These are phyloP conservation scores for Falco naumanni DNA, from an alignment of 2,797 vertebrate genomes.

Conservation along the genomic window DNA sequence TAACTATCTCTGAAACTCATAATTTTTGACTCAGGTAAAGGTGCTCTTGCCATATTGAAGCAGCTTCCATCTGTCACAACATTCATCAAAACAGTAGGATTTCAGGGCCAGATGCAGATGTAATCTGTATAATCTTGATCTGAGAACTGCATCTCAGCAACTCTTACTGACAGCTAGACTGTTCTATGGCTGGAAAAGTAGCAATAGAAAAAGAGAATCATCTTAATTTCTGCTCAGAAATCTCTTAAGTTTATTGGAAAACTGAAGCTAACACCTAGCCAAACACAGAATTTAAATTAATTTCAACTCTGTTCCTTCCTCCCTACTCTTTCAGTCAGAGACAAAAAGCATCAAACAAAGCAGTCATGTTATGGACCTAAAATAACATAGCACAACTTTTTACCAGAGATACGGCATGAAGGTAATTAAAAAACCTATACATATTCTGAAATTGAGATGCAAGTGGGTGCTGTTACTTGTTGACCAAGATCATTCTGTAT, in stretches of 20 bases:
- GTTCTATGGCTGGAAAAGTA: not conserved
- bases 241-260: not conserved
- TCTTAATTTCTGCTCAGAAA: not conserved
- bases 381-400: not conserved
- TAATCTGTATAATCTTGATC: not conserved
- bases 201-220: not conserved
- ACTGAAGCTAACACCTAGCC: not conserved
- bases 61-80: not conserved
- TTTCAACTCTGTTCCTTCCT: not conserved
- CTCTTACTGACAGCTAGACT: not conserved
- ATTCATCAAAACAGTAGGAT: not conserved
- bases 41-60: not conserved
- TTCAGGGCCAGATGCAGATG: not conserved
- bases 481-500: not conserved
- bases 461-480: not conserved
- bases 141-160: not conserved
- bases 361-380: not conserved
- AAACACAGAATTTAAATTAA: not conserved
- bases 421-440: not conserved
- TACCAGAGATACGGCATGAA: not conserved
- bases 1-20: not conserved
- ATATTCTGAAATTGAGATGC: not conserved
- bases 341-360: fast-evolving
- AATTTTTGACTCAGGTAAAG: not conserved
- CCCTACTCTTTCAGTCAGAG: not conserved